Evolutionary conservation across 2,888 invertebrate species (phyloP).

Genomic region (Conus canariensis): DNA sequence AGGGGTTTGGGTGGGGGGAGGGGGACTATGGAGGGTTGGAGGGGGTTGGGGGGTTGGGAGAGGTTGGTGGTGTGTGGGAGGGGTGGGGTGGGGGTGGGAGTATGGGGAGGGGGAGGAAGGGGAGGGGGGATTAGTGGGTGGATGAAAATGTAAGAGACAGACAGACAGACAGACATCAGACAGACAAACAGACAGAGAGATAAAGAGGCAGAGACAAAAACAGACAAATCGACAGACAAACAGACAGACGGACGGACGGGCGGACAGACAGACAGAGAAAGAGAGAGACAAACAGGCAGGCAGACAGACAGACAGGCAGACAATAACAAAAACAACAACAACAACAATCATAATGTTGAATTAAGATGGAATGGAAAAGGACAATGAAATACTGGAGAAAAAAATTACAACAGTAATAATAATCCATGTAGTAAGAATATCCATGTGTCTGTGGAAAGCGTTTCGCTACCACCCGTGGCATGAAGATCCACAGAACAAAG

Average conservation of each 20-base stretch:
- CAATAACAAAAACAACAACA: not conserved
- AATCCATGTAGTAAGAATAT: too few species aligned
- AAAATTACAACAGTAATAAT: too few species aligned
- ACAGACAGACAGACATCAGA: conserved; percentile 13
- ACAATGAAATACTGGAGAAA: too few species aligned
- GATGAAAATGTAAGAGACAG: not conserved
- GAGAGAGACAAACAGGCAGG: not conserved
- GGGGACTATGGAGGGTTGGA: not conserved
- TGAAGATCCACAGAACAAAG: too few species aligned
- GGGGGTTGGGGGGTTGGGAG: not conserved
- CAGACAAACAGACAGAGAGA: not conserved
- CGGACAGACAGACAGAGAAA: not conserved
- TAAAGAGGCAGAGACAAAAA: too few species aligned
- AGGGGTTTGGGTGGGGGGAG: not conserved
- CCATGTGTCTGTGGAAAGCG: too few species aligned
- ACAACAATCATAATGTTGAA: too few species aligned
- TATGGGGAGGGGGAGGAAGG: not conserved
- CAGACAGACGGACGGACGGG: too few species aligned
- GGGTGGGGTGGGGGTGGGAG: not conserved
- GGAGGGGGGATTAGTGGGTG: not conserved
- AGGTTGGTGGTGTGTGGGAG: not conserved
- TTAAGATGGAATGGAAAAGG: too few species aligned
- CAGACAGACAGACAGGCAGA: not conserved
- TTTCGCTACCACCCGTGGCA: too few species aligned
- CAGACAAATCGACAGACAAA: too few species aligned